A percentile compares a stretch with the other conserved stretches of the same genome.
These are phyloP conservation scores for Dasypus novemcinctus DNA, from an alignment of 2,113 vertebrate genomes.

Conservation along the genomic window DNA sequence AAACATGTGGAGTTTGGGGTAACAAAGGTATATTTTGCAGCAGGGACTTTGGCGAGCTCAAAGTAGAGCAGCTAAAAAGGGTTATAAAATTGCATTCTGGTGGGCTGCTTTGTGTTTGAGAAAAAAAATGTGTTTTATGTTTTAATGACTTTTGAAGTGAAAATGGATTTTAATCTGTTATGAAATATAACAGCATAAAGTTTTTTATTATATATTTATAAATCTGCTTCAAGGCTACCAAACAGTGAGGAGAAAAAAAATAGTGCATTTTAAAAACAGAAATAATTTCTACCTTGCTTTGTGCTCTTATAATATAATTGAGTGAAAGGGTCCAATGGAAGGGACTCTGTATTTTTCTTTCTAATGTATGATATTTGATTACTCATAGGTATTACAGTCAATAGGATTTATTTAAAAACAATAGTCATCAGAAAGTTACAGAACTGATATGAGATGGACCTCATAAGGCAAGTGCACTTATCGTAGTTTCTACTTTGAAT, in stretches of 20 bases:
- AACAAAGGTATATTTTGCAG: rapidly evolving
- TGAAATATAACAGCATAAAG: not conserved
- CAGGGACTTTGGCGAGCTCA: not conserved
- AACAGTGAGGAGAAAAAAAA: not conserved
- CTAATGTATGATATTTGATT: not conserved
- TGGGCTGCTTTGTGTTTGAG: not conserved
- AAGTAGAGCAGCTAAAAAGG: not conserved
- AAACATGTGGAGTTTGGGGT: not conserved
- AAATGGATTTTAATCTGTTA: not conserved
- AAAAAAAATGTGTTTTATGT: not conserved
- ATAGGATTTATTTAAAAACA: not conserved
- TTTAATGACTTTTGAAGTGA: not conserved
- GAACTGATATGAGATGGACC: not conserved
- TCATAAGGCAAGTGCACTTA: not conserved
- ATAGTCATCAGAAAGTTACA: not conserved
- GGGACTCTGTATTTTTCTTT: not conserved
- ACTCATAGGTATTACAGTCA: not conserved
- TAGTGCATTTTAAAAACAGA: not conserved
- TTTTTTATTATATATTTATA: not conserved
- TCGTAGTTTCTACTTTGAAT: not conserved
- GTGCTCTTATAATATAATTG: not conserved
- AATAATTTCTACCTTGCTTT: not conserved
- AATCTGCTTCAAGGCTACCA: not conserved
- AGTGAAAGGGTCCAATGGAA: not conserved
- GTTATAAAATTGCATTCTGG: not conserved